Conservation (phyloP, 1,140 invertebrate genomes). For the Penaeus chinensis region DNA sequence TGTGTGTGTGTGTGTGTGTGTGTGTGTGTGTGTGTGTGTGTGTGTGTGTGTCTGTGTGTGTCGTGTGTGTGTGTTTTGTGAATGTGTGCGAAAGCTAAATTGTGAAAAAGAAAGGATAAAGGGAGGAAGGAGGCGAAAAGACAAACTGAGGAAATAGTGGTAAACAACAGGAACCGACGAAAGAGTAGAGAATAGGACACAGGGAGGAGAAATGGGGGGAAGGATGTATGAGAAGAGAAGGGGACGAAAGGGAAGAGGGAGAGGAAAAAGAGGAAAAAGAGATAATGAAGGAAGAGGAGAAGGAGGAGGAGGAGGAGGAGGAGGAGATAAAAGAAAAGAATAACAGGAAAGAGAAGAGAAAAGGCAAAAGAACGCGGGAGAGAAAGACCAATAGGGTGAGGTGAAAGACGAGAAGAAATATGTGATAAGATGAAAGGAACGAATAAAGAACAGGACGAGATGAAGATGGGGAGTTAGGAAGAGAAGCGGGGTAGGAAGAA, state of each 20-base stretch:
- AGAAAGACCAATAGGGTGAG: too few species aligned
- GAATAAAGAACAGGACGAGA: neutral
- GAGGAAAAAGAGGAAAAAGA: too few species aligned
- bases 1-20: too few species aligned
- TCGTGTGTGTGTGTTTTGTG: neutral
- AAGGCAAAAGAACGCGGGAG: too few species aligned
- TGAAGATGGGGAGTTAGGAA: neutral
- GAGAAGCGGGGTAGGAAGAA: neutral
- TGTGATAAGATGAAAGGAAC: neutral
- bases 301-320: too few species aligned
- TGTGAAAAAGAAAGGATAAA: neutral
- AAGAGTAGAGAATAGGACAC: conserved; percentile 5
- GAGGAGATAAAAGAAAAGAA: too few species aligned
- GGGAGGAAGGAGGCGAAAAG: neutral
- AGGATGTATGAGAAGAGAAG: neutral
- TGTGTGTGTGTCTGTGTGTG: conserved; percentile 3
- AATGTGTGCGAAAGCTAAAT: neutral
- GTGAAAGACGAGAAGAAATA: too few species aligned
- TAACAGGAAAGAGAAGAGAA: too few species aligned
- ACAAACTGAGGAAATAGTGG: neutral
- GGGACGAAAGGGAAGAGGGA: neutral
- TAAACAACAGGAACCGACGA: neutral
- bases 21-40: neutral
- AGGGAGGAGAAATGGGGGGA: conserved; percentile 16
- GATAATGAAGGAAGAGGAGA: too few species aligned